Evolutionary conservation across 2,113 vertebrate species (phyloP).

Genomic region (Toxotes chatareus): DNA sequence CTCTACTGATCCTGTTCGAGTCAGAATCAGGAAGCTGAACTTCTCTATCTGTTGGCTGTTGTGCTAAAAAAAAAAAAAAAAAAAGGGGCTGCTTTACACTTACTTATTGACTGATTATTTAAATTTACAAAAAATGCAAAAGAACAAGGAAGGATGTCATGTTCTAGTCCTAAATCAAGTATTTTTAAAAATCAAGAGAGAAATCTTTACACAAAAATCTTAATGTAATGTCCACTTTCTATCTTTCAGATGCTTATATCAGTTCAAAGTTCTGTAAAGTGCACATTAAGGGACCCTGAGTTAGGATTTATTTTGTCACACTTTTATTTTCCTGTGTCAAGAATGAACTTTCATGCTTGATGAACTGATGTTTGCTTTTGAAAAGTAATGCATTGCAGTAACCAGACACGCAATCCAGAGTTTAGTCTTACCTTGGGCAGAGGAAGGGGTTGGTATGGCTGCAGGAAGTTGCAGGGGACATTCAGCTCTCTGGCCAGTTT

Average conservation of each 20-base stretch:
- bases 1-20: constrained; percentile 41
- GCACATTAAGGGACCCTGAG: no score
- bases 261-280: no score
- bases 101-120: neutral
- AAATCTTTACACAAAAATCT: no score
- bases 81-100: neutral
- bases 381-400: neutral
- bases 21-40: constrained; percentile 89
- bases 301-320: no score
- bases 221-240: neutral
- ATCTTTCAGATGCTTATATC: no score
- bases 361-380: neutral
- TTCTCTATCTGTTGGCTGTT: constrained; percentile 79
- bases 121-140: neutral
- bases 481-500: constrained; percentile 74
- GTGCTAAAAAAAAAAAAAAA: constrained; percentile 73
- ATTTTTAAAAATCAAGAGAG: no score
- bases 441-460: constrained; percentile 84
- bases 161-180: neutral
- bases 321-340: neutral
- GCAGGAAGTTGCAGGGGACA: constrained; percentile 89
- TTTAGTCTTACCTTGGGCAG: constrained; percentile 82
- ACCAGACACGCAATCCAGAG: neutral
- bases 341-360: neutral
- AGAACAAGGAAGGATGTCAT: neutral